Conservation (phyloP, 2,113 vertebrate species). For the Toxotes chatareus region DNA sequence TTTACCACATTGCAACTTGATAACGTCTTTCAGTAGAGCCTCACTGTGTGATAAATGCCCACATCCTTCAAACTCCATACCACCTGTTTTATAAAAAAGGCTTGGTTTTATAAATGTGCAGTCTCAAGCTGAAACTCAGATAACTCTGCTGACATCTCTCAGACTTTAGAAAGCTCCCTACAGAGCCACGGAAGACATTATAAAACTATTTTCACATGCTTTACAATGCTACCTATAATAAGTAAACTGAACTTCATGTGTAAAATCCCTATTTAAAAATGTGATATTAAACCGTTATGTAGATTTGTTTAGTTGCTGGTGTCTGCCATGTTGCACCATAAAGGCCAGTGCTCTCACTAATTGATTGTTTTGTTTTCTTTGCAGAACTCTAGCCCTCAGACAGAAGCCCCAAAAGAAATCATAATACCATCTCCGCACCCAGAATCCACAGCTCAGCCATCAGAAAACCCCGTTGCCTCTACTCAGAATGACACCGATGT, state of each 20-base stretch:
- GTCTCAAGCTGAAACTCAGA: neutral
- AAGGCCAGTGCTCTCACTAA: conserved; percentile 15
- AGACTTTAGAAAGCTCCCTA: neutral
- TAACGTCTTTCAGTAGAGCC: neutral
- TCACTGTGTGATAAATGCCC: neutral
- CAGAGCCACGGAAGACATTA: neutral
- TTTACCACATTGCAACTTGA: neutral
- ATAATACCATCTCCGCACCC: neutral
- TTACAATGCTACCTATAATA: neutral
- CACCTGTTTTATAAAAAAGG: neutral
- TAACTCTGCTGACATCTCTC: neutral
- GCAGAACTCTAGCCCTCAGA: conserved; percentile 61
- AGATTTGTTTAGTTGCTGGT: conserved; percentile 16
- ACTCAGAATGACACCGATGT: conserved; percentile 9
- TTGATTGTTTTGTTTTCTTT: conserved; percentile 39
- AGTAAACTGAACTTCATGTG: neutral
- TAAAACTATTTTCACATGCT: neutral
- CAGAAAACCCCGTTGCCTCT: conserved; percentile 30
- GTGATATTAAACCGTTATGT: neutral
- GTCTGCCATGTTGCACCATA: neutral
- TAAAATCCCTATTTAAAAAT: neutral
- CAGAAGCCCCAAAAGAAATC: conserved; percentile 57
- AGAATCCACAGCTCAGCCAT: conserved; percentile 26
- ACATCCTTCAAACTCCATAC: neutral
- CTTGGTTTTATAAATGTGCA: neutral